Conservation (phyloP, 2,113 vertebrate genomes). For the Chrysemys picta region DNA sequence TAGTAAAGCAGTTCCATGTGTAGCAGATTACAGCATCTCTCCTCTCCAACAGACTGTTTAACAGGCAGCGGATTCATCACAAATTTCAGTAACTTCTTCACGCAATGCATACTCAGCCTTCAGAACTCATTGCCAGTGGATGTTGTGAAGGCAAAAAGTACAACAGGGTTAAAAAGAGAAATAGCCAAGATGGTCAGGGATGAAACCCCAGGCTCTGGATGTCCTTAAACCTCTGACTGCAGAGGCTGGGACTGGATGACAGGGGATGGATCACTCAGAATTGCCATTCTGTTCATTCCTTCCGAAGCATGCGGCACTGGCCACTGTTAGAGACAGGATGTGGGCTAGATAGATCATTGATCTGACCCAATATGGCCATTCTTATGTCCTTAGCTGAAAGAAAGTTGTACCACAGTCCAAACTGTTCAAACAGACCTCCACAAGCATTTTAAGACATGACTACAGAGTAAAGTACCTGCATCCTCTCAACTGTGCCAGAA, state of each 20-base stretch:
- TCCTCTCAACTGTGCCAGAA: conserved; percentile 89
- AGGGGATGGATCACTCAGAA: not conserved
- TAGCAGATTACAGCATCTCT: not conserved
- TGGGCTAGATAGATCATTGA: not conserved
- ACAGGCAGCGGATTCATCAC: not conserved
- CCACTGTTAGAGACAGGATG: not conserved
- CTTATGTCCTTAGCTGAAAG: not conserved
- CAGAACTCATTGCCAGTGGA: not conserved
- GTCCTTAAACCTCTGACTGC: not conserved
- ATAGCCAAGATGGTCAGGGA: not conserved
- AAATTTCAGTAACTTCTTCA: not conserved
- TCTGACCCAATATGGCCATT: not conserved
- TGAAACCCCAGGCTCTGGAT: not conserved
- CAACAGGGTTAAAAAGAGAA: not conserved
- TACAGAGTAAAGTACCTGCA: conserved; percentile 85
- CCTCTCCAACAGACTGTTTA: not conserved
- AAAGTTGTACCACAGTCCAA: not conserved
- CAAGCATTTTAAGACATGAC: accelerated
- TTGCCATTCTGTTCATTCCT: not conserved
- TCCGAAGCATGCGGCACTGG: not conserved
- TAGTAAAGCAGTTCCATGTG: accelerated
- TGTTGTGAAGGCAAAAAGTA: not conserved
- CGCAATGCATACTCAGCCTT: not conserved
- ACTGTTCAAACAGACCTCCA: not conserved
- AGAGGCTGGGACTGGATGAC: not conserved